A percentile compares a stretch with the other conserved stretches of the same genome.
Conservation (phyloP, 2,113 vertebrate genomes). For the Leucosticte australis region DNA sequence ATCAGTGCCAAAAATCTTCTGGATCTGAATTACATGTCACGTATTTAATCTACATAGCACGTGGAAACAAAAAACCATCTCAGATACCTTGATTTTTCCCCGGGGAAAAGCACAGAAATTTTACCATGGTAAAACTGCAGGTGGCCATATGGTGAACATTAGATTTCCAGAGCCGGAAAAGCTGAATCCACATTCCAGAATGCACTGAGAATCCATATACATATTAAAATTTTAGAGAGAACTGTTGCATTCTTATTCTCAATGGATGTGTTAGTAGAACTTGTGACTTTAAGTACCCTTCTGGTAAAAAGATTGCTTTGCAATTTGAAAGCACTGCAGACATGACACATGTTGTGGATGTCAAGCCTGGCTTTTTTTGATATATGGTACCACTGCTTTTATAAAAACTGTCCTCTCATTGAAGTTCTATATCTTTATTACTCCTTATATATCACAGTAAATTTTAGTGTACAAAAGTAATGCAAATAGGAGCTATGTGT, state of each 20-base stretch:
- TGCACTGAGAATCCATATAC: conserved; percentile 14
- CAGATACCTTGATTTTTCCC: neutral
- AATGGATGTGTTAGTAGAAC: neutral
- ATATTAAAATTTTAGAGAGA: conserved; percentile 30
- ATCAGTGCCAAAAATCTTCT: neutral
- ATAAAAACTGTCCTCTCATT: neutral
- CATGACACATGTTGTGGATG: neutral
- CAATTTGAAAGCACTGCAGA: conserved; percentile 17
- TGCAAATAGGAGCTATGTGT: neutral
- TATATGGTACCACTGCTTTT: neutral
- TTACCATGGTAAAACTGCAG: conserved; percentile 6
- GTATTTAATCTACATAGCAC: neutral
- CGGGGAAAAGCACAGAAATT: conserved; percentile 2
- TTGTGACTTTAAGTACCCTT: neutral
- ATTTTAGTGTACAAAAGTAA: neutral
- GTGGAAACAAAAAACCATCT: neutral
- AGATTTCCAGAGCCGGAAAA: conserved; percentile 42
- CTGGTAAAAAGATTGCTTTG: conserved; percentile 1
- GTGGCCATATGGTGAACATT: conserved; percentile 23
- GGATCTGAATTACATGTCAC: neutral
- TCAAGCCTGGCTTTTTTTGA: neutral
- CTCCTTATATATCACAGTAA: neutral
- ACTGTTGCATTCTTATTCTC: conserved; percentile 5
- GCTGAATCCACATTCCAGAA: conserved; percentile 44
- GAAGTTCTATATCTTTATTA: neutral